A percentile compares a stretch with the other conserved stretches of the same genome.
phyloP scores from a whole-genome alignment of 2,113 vertebrate genomes.

The Paralichthys olivaceus region DNA sequence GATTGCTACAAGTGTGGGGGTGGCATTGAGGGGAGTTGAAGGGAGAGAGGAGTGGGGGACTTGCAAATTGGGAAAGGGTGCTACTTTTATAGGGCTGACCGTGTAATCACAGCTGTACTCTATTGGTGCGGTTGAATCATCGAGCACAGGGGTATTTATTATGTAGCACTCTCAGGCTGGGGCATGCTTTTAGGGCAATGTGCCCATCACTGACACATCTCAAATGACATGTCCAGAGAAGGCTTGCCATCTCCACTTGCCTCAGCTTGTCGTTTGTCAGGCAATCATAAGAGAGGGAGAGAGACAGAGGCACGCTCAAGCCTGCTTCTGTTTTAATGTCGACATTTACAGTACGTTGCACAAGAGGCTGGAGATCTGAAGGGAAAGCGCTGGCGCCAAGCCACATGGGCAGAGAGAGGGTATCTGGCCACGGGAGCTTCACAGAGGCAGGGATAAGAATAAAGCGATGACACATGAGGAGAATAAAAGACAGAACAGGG shows the following conservation, averaged over 20 bases:
- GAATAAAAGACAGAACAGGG: slow-evolving; percentile 2
- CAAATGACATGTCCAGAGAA: slow-evolving; percentile 59
- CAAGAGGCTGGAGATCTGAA: slow-evolving; percentile 34
- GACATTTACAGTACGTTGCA: slow-evolving; percentile 63
- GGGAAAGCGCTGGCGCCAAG: slow-evolving; percentile 38
- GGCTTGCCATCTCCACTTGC: slow-evolving; percentile 50
- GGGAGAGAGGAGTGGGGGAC: slow-evolving; percentile 30
- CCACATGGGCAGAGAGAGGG: slow-evolving; percentile 41
- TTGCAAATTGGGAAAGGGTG: slow-evolving; percentile 65
- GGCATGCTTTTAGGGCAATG: slow-evolving; percentile 54
- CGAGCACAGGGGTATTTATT: slow-evolving; percentile 29
- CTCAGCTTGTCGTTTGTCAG: slow-evolving; percentile 60
- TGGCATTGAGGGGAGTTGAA: slow-evolving; percentile 47
- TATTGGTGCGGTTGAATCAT: slow-evolving; percentile 44
- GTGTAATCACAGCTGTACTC: slow-evolving; percentile 62
- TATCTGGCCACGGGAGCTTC: slow-evolving; percentile 54
- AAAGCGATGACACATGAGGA: slow-evolving; percentile 4
- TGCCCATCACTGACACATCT: slow-evolving; percentile 67
- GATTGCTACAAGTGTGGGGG: slow-evolving; percentile 76
- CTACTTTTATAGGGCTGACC: slow-evolving; percentile 60
- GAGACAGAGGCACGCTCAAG: slow-evolving; percentile 11
- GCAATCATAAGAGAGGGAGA: slow-evolving; percentile 33
- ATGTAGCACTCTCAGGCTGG: slow-evolving; percentile 29
- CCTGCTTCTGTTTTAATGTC: slow-evolving; percentile 56
- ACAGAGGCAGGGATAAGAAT: slow-evolving; percentile 33